A percentile compares a stretch with the other conserved stretches of the same genome.
Evolutionary conservation across 2,888 invertebrate species (phyloP).

Genomic region (Rhingia campestris): DNA sequence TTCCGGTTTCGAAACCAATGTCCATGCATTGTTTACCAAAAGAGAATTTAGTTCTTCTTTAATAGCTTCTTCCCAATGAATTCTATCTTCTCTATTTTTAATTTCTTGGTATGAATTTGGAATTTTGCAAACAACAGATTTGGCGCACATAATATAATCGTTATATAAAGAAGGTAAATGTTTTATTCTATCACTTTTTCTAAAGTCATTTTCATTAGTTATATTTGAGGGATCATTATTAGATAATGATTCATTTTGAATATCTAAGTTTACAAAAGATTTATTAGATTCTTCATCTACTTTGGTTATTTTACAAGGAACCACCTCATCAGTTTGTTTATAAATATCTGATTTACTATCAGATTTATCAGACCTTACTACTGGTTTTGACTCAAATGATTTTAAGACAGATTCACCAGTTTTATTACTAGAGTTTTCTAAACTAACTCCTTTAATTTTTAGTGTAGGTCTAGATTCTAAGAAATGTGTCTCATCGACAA

Average conservation of each 20-base stretch:
- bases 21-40: constrained; percentile 62
- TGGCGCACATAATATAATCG: constrained; percentile 50
- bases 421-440: constrained; percentile 69
- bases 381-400: constrained; percentile 56
- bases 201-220: neutral
- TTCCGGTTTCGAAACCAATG: constrained; percentile 63
- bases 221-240: constrained; percentile 2
- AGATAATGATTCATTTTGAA: constrained; percentile 4
- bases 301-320: constrained; percentile 35
- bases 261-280: constrained; percentile 3
- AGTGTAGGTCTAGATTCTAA: constrained; percentile 54
- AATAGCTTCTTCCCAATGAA: constrained; percentile 67
- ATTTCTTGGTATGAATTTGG: constrained; percentile 66
- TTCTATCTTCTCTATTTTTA: constrained; percentile 54
- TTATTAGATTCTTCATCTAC: constrained; percentile 23
- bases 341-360: constrained; percentile 20
- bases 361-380: constrained; percentile 33
- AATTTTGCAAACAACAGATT: constrained; percentile 57
- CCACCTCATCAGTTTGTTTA: constrained; percentile 29
- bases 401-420: constrained; percentile 27
- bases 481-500: constrained; percentile 77
- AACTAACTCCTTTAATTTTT: constrained; percentile 35
- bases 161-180: constrained; percentile 34
- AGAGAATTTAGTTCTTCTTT: constrained; percentile 69
- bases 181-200: constrained; percentile 38